Evolutionary conservation across 2,113 vertebrate species (phyloP).

Genomic region (Orcinus orca): DNA sequence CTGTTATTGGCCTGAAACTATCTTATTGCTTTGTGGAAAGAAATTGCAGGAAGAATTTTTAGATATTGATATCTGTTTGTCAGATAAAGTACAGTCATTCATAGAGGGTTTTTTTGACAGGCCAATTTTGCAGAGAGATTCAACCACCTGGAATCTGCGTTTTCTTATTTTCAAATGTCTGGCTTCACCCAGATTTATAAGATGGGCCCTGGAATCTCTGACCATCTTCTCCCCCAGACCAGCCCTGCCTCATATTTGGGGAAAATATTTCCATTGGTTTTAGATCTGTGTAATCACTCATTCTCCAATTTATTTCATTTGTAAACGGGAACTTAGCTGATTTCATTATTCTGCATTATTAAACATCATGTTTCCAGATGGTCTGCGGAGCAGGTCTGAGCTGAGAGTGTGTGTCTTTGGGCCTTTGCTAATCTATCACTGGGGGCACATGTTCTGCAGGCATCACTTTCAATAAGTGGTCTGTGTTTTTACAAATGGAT

Average conservation of each 20-base stretch:
- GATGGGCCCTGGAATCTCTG: not conserved
- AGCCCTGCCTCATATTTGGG: not conserved
- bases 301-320: conserved; percentile 54
- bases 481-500: conserved; percentile 71
- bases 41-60: conserved; percentile 67
- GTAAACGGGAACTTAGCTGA: conserved; percentile 43
- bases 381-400: conserved; percentile 47
- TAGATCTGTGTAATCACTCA: conserved; percentile 1
- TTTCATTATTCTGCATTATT: conserved; percentile 67
- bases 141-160: not conserved
- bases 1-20: conserved; percentile 52
- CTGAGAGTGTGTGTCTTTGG: not conserved
- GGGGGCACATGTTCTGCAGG: conserved; percentile 56
- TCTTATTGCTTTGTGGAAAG: conserved; percentile 62
- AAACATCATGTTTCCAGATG: conserved; percentile 64
- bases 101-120: conserved; percentile 37
- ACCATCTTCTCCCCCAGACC: not conserved
- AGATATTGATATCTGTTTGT: conserved; percentile 70
- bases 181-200: not conserved
- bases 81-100: conserved; percentile 50
- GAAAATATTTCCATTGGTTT: not conserved
- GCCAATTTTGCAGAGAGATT: conserved; percentile 53
- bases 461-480: conserved; percentile 62
- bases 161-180: conserved; percentile 39
- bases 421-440: conserved; percentile 48